phyloP scores from a whole-genome alignment of 2,113 vertebrate species.

The Leptobrachium ailaonicum region DNA sequence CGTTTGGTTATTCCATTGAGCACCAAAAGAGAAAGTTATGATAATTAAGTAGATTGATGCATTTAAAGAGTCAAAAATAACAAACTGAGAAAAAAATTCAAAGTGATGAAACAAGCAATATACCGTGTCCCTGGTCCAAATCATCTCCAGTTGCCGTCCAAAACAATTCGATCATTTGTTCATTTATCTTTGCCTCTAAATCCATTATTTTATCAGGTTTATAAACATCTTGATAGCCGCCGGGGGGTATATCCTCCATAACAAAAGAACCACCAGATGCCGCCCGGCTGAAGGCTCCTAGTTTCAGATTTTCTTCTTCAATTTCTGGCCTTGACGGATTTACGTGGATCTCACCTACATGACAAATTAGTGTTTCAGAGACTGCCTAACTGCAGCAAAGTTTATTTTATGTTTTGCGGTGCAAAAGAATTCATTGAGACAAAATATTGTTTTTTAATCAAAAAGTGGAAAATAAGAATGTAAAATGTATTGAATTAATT shows the following conservation, averaged over 20 bases:
- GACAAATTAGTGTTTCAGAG: not conserved
- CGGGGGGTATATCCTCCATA: slow-evolving; percentile 26
- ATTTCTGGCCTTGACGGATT: slow-evolving; percentile 62
- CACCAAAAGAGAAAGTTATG: too few species aligned
- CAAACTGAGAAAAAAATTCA: too few species aligned
- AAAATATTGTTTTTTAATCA: too few species aligned
- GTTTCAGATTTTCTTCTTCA: slow-evolving; percentile 40
- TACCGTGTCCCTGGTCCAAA: slow-evolving; percentile 65
- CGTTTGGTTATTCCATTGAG: too few species aligned
- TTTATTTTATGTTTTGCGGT: too few species aligned
- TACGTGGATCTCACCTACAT: slow-evolving; percentile 58
- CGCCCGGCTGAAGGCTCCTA: slow-evolving; percentile 63
- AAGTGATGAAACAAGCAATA: too few species aligned
- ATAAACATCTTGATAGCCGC: not conserved
- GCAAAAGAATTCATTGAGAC: too few species aligned
- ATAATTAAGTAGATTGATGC: too few species aligned
- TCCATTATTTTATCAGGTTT: slow-evolving; percentile 66
- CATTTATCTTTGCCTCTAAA: slow-evolving; percentile 56
- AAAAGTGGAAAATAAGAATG: too few species aligned
- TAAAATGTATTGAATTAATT: too few species aligned
- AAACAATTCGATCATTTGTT: slow-evolving; percentile 56
- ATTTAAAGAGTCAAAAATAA: too few species aligned
- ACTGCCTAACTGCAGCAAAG: too few species aligned
- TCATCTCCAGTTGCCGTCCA: slow-evolving; percentile 71
- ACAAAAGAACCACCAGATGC: slow-evolving; percentile 60